Base-by-base conservation (phyloP, 2,797 vertebrate species). In the Craterocephalus amniculus region DNA sequence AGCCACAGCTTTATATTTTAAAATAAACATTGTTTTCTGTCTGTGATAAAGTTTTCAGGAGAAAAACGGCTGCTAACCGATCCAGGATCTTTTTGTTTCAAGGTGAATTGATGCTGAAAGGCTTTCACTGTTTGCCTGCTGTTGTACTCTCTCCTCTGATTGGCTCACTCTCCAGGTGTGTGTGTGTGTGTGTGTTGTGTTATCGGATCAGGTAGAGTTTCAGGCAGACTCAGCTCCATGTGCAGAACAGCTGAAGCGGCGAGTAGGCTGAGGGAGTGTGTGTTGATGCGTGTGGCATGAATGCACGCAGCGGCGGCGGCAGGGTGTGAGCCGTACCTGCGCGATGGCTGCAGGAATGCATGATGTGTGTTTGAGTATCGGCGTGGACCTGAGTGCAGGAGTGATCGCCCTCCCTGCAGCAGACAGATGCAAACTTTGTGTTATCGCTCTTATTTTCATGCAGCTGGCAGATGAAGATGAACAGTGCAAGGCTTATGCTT, bases 301-400 rank as follows among this genome's bases (percentile, higher is more conserved):
- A 93, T 89, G 86, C 35, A 6, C 69, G 26, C 24, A 70, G 65
- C 83, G 87, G 88, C 81, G 89, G 70, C 40, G 27, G 76, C 72
- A 32, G 67, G 78, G 79, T 26, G 78, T 76, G 86, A 62, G 70
- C 35, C 2, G 5, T n/a, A 55, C 73, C 71, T 75, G 55, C 11
- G 36, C 38, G 20, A 14, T 0, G 10, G 24, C 36, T 58, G 58
- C 49, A 79, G 78, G 68, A 74, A 76, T 78, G 77, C 5, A 43
- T 18, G 20, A 16, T 4, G 32, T 1, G 1, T 31, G 29, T 61
- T 0, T 8, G 34, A 22, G 66, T 6, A 4, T 13, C 24, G 16
- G 7, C 0, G 0, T 27, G 26, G 36, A 45, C 24, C 32, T 10
- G 6, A 36, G 35, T 10, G 16, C 5, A 1, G 1, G 22, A 18